Conservation (phyloP, 2,113 vertebrate genomes). For the Amazona guildingii region DNA sequence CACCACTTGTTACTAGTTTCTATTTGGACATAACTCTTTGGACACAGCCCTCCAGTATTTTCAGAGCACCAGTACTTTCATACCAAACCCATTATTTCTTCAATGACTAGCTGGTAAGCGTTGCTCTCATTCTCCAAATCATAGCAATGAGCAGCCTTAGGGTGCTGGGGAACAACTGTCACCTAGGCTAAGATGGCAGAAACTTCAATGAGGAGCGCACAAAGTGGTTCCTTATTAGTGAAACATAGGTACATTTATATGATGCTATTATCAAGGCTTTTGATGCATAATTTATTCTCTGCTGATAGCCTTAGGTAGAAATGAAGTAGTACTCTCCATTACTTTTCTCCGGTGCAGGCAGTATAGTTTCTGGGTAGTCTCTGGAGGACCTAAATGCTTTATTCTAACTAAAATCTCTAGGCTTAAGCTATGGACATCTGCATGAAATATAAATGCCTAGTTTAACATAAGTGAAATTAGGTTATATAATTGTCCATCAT, state of each 20-base stretch:
- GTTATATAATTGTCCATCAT: constrained; percentile 12
- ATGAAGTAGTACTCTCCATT: background rate
- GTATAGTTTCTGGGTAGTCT: background rate
- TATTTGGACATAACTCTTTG: background rate
- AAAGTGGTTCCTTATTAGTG: background rate
- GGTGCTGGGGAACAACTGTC: background rate
- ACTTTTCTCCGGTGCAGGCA: background rate
- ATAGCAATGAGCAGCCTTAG: background rate
- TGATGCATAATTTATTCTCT: background rate
- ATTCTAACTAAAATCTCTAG: background rate
- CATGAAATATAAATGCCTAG: constrained; percentile 20
- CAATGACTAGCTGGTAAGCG: background rate
- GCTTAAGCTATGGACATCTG: background rate
- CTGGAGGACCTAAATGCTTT: background rate
- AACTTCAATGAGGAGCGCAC: background rate
- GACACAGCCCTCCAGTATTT: rapidly evolving
- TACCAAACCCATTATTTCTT: background rate
- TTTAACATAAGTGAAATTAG: constrained; percentile 33
- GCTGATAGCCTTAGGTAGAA: background rate
- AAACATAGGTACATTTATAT: background rate
- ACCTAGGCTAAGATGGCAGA: background rate
- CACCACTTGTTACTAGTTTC: background rate
- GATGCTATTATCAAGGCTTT: background rate
- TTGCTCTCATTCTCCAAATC: background rate
- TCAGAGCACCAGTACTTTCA: background rate